Conservation (phyloP, 30 jellyfish, hydroid and myxozoan genomes). For the Chrysaora quinquecirrha region DNA sequence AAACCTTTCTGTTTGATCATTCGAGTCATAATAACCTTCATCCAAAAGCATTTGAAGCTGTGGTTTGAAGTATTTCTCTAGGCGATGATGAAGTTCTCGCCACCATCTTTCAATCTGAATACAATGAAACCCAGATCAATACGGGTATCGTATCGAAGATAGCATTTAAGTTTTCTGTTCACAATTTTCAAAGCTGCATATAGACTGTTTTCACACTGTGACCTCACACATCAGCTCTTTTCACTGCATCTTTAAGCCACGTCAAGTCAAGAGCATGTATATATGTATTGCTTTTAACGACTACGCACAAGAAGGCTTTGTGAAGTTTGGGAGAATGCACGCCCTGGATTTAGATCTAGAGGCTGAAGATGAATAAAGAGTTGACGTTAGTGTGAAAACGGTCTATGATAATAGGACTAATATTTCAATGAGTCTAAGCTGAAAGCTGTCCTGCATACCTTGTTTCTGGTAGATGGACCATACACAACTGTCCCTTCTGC, state of each 20-base stretch:
- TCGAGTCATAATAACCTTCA: slow-evolving; percentile 1
- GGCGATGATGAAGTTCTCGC: slow-evolving; percentile 6
- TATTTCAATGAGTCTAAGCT: not conserved
- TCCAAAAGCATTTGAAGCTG: slow-evolving; percentile 2
- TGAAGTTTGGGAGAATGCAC: slow-evolving; percentile 1
- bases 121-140: slow-evolving; percentile 1
- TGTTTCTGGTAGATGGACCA: slow-evolving; percentile 20
- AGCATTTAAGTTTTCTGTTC: not conserved
- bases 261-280: slow-evolving; percentile 2
- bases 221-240: slow-evolving; percentile 4
- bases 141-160: slow-evolving; percentile 4
- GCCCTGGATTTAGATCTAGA: slow-evolving; percentile 4
- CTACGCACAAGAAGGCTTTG: slow-evolving; percentile 1
- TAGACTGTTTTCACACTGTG: slow-evolving; percentile 1
- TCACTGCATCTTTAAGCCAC: slow-evolving; percentile 1
- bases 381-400: slow-evolving; percentile 2
- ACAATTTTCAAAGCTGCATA: not conserved
- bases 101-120: slow-evolving; percentile 1
- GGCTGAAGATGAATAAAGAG: slow-evolving; percentile 2
- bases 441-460: slow-evolving; percentile 11
- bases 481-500: slow-evolving; percentile 9
- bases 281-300: not conserved
- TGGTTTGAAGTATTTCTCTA: not conserved
- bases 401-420: not conserved
- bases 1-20: not conserved